Percentiles rank a stretch among this genome's conserved stretches.
Evolutionary conservation across 1,140 invertebrate species (phyloP).

Genomic region (Luehdorfia chinensis): DNA sequence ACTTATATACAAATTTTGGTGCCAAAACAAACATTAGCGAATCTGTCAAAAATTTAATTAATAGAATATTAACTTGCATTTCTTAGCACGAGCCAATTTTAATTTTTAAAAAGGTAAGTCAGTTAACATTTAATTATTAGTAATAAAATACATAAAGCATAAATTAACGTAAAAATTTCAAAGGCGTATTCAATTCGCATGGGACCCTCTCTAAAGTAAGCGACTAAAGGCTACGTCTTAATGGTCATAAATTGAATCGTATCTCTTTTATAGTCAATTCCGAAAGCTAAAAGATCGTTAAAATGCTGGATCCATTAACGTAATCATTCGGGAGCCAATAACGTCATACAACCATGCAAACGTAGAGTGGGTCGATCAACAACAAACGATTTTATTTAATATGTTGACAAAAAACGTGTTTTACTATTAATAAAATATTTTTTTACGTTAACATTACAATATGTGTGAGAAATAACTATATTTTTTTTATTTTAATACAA

Average conservation of each 20-base stretch:
- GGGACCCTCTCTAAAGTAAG: conserved; percentile 25
- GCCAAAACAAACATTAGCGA: no score
- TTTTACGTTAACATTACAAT: no score
- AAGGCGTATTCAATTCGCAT: conserved; percentile 31
- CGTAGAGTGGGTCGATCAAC: conserved; percentile 13
- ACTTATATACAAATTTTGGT: no score
- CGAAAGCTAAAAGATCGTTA: conserved; percentile 60
- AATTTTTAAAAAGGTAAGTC: no score
- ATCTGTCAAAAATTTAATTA: no score
- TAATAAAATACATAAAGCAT: conserved; percentile 9
- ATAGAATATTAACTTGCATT: no score
- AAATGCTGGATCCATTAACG: conserved; percentile 57
- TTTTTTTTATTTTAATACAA: no score
- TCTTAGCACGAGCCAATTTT: no score
- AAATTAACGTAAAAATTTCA: conserved; percentile 10
- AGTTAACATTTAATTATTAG: no score
- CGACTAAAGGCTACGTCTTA: conserved; percentile 41
- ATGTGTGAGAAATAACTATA: no score
- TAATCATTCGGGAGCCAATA: conserved; percentile 62
- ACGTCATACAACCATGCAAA: conserved; percentile 57
- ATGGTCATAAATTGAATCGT: conserved; percentile 56
- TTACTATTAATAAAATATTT: no score
- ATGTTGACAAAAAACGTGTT: conserved; percentile 1
- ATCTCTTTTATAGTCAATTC: conserved; percentile 64
- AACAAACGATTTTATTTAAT: conserved; percentile 12